Conservation (phyloP, 2,797 vertebrate genomes). For the Tamandua tetradactyla region DNA sequence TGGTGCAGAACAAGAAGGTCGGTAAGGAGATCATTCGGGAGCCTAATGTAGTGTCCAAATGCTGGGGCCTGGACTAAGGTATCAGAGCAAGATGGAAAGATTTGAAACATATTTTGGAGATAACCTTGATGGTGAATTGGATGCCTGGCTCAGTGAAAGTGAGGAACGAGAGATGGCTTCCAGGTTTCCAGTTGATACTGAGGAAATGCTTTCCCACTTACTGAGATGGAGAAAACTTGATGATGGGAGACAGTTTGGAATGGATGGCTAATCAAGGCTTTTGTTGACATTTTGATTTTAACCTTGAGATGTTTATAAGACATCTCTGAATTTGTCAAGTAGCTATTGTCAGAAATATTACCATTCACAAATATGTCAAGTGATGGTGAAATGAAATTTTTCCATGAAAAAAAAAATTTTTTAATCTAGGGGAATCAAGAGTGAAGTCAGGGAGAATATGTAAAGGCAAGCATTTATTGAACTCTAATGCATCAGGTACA, state of each 20-base stretch:
- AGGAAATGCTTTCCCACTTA: background rate
- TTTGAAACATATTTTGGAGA: background rate
- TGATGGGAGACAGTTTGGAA: background rate
- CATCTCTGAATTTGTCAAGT: background rate
- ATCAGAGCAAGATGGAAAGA: background rate
- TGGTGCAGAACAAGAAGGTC: background rate
- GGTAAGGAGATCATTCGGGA: background rate
- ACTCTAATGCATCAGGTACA: background rate
- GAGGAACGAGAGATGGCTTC: background rate
- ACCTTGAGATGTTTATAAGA: slow-evolving; percentile 25
- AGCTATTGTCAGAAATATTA: too few relatives aligned
- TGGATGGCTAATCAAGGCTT: background rate
- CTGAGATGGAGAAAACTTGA: background rate
- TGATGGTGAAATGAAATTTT: background rate
- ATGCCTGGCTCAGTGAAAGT: background rate
- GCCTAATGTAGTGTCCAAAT: background rate
- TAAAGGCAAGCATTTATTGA: background rate
- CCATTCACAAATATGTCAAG: background rate
- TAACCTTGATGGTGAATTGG: background rate
- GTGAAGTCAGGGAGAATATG: background rate
- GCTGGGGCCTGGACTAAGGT: background rate
- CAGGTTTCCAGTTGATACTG: background rate
- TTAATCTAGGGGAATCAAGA: slow-evolving; percentile 27
- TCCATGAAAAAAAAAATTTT: background rate
- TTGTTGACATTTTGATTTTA: background rate